These are phyloP conservation scores for Peromyscus aztecus DNA, from an alignment of 2,797 vertebrate genomes.

Conservation along the genomic window DNA sequence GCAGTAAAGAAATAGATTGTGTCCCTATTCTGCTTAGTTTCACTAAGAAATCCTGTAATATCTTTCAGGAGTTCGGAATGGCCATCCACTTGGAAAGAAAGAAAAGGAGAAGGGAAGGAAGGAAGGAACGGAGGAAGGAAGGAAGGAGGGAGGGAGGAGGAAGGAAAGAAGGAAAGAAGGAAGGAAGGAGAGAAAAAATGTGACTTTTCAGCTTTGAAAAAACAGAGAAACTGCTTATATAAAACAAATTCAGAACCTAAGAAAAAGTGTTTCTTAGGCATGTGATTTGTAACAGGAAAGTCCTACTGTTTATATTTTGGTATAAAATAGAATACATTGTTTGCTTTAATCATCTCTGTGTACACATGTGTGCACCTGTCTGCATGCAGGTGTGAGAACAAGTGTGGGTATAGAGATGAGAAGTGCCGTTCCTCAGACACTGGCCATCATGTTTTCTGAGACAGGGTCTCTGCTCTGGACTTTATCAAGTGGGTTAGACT, in stretches of 20 bases:
- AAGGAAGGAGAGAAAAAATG: background rate
- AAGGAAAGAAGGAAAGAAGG: no score
- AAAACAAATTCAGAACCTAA: constrained; percentile 52
- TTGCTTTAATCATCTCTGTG: background rate
- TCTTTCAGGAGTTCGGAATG: background rate
- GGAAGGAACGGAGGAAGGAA: background rate
- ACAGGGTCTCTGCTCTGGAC: background rate
- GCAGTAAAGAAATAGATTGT: background rate
- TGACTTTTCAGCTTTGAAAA: background rate
- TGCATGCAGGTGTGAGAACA: background rate
- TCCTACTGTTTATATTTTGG: background rate
- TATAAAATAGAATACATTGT: background rate
- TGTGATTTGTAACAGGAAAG: constrained; percentile 12
- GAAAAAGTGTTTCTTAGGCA: constrained; percentile 34
- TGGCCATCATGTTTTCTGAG: background rate
- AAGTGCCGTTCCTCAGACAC: background rate
- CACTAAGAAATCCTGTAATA: background rate
- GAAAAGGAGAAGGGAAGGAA: background rate
- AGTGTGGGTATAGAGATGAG: background rate
- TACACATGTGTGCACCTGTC: background rate
- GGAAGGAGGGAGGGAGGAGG: no score
- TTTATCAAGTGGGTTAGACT: background rate
- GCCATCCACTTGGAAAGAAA: background rate
- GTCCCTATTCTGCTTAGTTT: background rate
- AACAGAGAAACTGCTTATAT: background rate